phyloP scores from a whole-genome alignment of 2,797 vertebrate species.

The Pangasius sanitwongsei region DNA sequence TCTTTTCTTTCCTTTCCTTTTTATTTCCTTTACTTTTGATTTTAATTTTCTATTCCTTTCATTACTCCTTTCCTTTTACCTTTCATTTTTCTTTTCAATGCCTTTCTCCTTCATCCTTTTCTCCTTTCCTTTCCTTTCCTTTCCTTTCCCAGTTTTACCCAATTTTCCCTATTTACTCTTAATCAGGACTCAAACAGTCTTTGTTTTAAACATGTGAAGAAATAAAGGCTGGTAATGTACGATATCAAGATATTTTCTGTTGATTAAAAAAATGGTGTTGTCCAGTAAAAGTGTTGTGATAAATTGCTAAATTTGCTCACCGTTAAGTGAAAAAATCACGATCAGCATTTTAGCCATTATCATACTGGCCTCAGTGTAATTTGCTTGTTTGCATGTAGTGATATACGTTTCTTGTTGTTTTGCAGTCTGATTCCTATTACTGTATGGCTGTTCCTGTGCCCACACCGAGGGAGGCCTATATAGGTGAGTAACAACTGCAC shows the following conservation, averaged over 20 bases:
- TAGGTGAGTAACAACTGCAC: conserved; percentile 82
- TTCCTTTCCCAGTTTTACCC: neutral
- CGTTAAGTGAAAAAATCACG: neutral
- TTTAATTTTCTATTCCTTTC: neutral
- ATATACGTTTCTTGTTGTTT: conserved; percentile 48
- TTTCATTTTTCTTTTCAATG: neutral
- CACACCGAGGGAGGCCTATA: conserved; percentile 80
- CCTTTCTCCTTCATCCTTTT: neutral
- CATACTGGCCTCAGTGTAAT: neutral
- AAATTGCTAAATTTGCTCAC: neutral
- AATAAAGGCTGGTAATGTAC: neutral
- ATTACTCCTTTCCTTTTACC: too few relatives aligned
- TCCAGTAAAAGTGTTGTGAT: neutral
- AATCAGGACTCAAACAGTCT: neutral
- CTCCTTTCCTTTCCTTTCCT: neutral
- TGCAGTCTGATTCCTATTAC: conserved; percentile 92
- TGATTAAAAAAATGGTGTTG: neutral
- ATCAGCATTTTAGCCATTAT: neutral
- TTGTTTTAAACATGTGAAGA: neutral
- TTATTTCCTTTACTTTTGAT: neutral
- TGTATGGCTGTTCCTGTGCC: conserved; percentile 87
- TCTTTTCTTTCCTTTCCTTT: neutral
- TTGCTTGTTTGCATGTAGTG: conserved; percentile 27
- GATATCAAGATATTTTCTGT: neutral
- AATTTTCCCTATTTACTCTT: neutral